Base-by-base conservation (phyloP, 2,888 invertebrate genomes). In the Ecliptopera silaceata region DNA sequence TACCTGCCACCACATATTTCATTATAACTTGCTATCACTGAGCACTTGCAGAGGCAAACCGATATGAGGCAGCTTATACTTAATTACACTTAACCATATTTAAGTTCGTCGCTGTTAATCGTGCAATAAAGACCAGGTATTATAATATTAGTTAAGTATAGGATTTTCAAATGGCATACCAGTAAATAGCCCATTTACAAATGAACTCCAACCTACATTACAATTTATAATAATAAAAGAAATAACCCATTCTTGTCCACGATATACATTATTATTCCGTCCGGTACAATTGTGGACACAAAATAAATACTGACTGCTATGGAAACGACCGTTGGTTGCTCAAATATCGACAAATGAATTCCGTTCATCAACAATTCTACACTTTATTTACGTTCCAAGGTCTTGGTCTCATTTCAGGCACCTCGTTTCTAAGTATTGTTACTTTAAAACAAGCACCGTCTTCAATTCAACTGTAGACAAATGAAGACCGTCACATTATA, bases 1-100 rank as follows among this genome's bases (percentile, higher is more conserved):
- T 53, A 46, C 45, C 45, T 39, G 45, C 39, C 22, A 15, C 22
- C 26, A 39, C 39, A 32, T 17, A 32, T 44, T 55, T 49, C 29
- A 49, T 44, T 55, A 32, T 18, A 49, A 56, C 47, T 43, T 48
- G 47, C 47, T 54, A 42, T 34, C 26, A 18, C n/a, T 26, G 31
- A 44, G 15, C 13, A 13, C 3, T 31, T 20, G 49, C 8, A 46
- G 17, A 43, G 17, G 36, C 2, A 26, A 36, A 36, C 47, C 29
- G 26, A 36, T 42, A 29, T 13, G 32, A 15, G 10, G 29, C 10
- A 8, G 39, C 29, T 38, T 31, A 13, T 34, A n/a, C n/a, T n/a
- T n/a, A 32, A n/a, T n/a, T 44, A 44, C 13, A 38, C 11, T 32
- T 6, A 12, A 12, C 6, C 6, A 13, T 12, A 26, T 26, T 26